These are phyloP conservation scores for Chiloscyllium plagiosum DNA, from an alignment of 2,113 vertebrate genomes.

Conservation along the genomic window DNA sequence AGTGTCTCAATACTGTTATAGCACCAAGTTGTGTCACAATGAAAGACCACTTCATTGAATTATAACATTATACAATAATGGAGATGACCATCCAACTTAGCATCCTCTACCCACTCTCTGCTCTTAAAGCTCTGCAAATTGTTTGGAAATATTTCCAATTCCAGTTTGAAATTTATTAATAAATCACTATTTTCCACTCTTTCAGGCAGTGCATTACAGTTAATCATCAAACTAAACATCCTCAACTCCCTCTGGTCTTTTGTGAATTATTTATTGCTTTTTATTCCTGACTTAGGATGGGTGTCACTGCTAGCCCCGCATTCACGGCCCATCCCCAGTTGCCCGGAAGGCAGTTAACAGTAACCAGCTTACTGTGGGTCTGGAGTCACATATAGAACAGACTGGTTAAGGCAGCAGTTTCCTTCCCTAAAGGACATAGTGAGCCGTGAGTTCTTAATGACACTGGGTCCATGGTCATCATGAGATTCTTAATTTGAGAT, in stretches of 20 bases:
- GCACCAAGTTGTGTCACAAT: neutral
- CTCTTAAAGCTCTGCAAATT: neutral
- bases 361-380: too few species aligned
- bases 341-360: too few species aligned
- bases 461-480: too few species aligned
- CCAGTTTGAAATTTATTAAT: neutral
- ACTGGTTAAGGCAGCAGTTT: too few species aligned
- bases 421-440: too few species aligned
- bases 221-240: neutral
- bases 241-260: neutral
- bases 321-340: too few species aligned
- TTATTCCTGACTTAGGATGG: too few species aligned
- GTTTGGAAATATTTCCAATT: neutral
- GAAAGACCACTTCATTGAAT: neutral
- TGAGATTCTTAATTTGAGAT: too few species aligned
- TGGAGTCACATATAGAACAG: too few species aligned
- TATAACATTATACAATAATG: neutral
- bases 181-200: neutral
- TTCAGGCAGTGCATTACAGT: neutral
- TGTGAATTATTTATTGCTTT: too few species aligned
- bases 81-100: neutral
- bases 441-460: too few species aligned
- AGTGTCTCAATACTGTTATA: neutral
- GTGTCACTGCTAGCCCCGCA: too few species aligned
- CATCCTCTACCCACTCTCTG: neutral